Evolutionary conservation across 2,888 invertebrate genomes (phyloP).

Genomic region (Luperina testacea): DNA sequence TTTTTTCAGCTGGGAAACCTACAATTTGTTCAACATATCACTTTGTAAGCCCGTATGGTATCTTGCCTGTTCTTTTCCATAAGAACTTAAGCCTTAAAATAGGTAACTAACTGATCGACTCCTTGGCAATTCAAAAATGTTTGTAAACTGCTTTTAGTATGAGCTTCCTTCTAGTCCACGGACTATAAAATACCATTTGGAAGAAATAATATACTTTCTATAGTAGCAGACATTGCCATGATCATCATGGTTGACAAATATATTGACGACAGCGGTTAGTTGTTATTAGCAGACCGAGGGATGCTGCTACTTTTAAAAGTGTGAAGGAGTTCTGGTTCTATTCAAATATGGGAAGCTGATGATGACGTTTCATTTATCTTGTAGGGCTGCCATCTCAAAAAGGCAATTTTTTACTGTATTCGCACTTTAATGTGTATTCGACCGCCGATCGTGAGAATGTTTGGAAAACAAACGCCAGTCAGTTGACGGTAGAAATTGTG

Average conservation of each 20-base stretch:
- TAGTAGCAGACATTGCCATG: background rate
- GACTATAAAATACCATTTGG: too few species aligned
- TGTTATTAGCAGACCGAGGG: background rate
- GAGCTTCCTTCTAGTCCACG: too few species aligned
- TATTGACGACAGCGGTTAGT: background rate
- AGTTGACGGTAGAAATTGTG: background rate
- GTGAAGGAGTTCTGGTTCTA: background rate
- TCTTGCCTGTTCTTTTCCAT: background rate
- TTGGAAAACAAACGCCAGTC: background rate
- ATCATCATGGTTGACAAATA: too few species aligned
- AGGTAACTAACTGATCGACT: too few species aligned
- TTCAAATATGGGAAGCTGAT: background rate
- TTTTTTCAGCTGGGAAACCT: background rate
- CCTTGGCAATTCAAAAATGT: too few species aligned
- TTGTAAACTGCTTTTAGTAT: too few species aligned
- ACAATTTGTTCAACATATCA: background rate
- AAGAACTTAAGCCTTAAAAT: too few species aligned
- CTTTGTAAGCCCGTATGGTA: background rate
- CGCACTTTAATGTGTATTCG: too few species aligned
- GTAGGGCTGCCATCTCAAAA: background rate
- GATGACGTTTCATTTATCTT: too few species aligned
- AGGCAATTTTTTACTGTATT: background rate
- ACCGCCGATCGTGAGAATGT: background rate
- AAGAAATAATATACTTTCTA: too few species aligned
- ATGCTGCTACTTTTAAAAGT: background rate